Percentiles rank a stretch among this genome's conserved stretches.
phyloP scores from a whole-genome alignment of 1,140 invertebrate genomes.

The Melitaea cinxia region DNA sequence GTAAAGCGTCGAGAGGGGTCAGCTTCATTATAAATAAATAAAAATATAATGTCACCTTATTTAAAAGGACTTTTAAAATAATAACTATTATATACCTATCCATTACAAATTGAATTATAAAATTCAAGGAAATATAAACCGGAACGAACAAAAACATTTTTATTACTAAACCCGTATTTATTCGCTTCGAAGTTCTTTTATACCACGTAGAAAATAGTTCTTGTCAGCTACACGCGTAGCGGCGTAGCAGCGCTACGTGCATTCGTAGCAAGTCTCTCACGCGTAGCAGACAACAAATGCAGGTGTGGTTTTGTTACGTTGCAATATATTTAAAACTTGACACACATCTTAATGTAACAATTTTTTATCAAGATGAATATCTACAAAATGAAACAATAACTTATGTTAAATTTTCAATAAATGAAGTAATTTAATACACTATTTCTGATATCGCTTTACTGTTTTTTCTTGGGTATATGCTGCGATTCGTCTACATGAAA shows the following conservation, averaged over 20 bases:
- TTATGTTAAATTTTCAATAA: too few relatives aligned
- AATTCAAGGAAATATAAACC: constrained; percentile 1
- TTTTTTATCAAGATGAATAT: too few relatives aligned
- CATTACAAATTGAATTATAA: too few relatives aligned
- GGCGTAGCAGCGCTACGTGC: constrained; percentile 24
- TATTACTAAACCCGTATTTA: constrained; percentile 3
- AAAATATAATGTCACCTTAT: too few relatives aligned
- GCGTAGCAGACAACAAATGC: constrained; percentile 11
- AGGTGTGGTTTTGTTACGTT: background rate
- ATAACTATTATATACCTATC: too few relatives aligned
- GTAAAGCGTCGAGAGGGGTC: too few relatives aligned
- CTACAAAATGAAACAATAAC: too few relatives aligned
- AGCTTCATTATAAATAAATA: too few relatives aligned
- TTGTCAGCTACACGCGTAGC: constrained; percentile 23
- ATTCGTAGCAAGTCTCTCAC: constrained; percentile 20
- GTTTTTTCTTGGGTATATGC: background rate
- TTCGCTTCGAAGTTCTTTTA: constrained; percentile 6
- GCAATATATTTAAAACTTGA: background rate
- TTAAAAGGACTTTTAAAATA: too few relatives aligned
- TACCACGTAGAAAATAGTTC: constrained; percentile 20
- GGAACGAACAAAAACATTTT: constrained; percentile 4
- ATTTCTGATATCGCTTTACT: constrained; percentile 5
- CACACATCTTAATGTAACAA: too few relatives aligned
- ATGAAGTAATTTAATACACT: background rate
- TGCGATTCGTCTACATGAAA: constrained; percentile 34